phyloP scores from a whole-genome alignment of 2,797 vertebrate genomes.

The Alexandromys oeconomus region DNA sequence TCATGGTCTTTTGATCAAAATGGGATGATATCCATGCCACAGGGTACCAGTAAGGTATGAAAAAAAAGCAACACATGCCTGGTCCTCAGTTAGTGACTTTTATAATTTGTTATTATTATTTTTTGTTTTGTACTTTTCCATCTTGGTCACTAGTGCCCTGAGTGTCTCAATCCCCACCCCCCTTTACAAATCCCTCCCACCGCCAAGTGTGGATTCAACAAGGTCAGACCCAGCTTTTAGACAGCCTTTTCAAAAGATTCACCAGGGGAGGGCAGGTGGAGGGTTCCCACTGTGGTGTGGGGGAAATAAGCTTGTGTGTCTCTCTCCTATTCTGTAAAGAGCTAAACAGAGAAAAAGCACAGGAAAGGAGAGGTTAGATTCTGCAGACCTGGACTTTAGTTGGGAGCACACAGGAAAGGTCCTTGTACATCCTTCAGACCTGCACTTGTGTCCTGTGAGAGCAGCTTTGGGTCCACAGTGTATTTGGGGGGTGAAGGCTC shows the following conservation, averaged over 20 bases:
- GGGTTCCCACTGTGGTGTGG: rapidly evolving
- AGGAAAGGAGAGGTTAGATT: not conserved
- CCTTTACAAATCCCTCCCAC: rapidly evolving
- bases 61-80: not conserved
- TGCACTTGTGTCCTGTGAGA: not conserved
- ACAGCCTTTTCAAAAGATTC: not conserved
- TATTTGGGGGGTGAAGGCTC: not conserved
- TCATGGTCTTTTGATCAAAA: not conserved
- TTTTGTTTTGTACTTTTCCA: not conserved
- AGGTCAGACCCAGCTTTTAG: not conserved
- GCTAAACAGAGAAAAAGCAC: not conserved
- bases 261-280: not conserved
- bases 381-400: not conserved
- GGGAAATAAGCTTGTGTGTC: not conserved
- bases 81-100: not conserved
- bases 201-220: not conserved
- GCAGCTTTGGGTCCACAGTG: not conserved
- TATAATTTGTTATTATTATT: not conserved
- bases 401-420: not conserved
- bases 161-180: not conserved
- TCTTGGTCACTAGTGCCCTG: not conserved
- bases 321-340: not conserved
- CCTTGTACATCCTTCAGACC: not conserved
- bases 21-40: not conserved
- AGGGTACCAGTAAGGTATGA: not conserved